Conservation (phyloP, 2,113 vertebrate species). For the Gulo gulo region DNA sequence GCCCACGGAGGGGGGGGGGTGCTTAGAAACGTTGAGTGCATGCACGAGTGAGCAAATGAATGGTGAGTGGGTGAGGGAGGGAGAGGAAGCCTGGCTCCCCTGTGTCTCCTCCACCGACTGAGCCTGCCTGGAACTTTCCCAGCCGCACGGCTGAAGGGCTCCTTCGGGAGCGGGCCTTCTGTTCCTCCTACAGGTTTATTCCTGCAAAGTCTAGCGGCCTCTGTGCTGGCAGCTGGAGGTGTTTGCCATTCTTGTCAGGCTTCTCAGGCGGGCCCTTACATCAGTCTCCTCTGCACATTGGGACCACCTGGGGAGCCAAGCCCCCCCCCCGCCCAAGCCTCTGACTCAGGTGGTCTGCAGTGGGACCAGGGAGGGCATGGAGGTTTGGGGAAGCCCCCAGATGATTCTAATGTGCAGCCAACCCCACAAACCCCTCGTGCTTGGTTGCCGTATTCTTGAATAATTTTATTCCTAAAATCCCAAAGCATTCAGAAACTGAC, state of each 20-base stretch:
- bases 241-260: background rate
- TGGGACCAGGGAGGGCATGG: background rate
- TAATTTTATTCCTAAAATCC: background rate
- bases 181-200: background rate
- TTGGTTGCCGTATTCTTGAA: background rate
- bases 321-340: accelerated
- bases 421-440: background rate
- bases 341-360: background rate
- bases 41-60: background rate
- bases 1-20: background rate
- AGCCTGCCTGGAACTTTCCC: background rate
- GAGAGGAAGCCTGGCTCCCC: background rate
- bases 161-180: background rate
- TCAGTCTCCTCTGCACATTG: background rate
- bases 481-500: background rate
- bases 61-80: too few species aligned
- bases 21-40: background rate
- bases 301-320: background rate
- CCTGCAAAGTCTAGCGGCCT: background rate
- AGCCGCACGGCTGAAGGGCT: background rate
- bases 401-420: background rate
- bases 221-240: accelerated
- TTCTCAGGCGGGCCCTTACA: accelerated
- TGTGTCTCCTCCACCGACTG: too few species aligned
- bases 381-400: background rate